Evolutionary conservation across 2,113 vertebrate species (phyloP).

Genomic region (Gymnobelideus leadbeateri): DNA sequence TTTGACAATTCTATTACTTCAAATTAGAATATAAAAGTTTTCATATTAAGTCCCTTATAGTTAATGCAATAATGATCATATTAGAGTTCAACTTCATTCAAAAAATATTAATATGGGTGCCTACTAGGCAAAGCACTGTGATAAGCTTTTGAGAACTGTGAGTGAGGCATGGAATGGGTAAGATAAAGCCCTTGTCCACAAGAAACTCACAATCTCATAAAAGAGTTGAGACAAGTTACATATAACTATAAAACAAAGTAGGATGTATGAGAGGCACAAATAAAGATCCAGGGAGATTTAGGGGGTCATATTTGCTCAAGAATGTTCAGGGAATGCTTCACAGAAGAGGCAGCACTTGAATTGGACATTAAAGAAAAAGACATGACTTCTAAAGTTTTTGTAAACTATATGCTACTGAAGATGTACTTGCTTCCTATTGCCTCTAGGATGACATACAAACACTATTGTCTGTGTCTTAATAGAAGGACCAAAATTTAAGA

Average conservation of each 20-base stretch:
- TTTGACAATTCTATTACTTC: not conserved
- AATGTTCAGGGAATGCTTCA: not conserved
- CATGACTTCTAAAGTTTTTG: not conserved
- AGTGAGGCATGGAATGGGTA: not conserved
- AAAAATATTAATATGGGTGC: not conserved
- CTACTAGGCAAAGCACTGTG: not conserved
- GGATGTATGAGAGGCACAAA: not conserved
- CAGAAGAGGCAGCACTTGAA: not conserved
- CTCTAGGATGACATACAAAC: not conserved
- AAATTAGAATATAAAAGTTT: not conserved
- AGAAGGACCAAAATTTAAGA: not conserved
- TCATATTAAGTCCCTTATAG: constrained; percentile 1
- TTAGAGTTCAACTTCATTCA: not conserved
- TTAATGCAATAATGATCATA: not conserved
- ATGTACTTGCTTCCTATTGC: not conserved
- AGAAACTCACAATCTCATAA: not conserved
- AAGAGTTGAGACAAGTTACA: not conserved
- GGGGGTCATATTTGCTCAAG: not conserved
- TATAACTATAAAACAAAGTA: not conserved
- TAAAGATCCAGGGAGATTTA: not conserved
- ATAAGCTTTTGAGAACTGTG: not conserved
- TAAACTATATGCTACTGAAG: not conserved
- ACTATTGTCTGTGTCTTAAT: not conserved
- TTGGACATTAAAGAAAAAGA: not conserved
- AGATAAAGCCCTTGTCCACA: not conserved